Conservation (phyloP, 2,888 invertebrate species). For the Polydrusus cervinus region DNA sequence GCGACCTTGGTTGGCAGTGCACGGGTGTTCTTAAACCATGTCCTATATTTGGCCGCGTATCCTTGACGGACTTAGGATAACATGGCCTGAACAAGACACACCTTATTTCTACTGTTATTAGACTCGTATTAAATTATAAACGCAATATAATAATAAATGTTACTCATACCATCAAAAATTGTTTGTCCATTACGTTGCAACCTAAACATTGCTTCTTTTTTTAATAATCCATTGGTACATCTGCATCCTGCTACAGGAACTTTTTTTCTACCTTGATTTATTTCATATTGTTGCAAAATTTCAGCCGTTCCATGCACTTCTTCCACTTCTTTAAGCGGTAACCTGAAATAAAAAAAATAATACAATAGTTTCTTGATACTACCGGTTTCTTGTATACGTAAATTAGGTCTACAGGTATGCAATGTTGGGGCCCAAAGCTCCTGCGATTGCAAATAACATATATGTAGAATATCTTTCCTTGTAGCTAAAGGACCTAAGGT, state of each 20-base stretch:
- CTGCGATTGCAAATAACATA: no score
- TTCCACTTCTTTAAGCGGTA: constrained; percentile 84
- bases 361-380: neutral
- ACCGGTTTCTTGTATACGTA: neutral
- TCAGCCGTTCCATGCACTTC: constrained; percentile 88
- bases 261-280: constrained; percentile 86
- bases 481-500: no score
- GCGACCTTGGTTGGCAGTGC: no score
- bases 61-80: no score
- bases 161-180: constrained; percentile 79
- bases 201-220: constrained; percentile 79
- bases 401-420: no score
- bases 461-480: no score
- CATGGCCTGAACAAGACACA: no score
- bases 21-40: no score
- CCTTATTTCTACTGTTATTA: no score
- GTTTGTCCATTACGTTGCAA: constrained; percentile 79
- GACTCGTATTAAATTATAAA: no score
- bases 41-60: no score
- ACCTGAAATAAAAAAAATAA: constrained; percentile 55
- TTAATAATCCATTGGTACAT: constrained; percentile 85
- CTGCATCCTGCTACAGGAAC: constrained; percentile 92
- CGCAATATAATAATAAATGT: neutral
- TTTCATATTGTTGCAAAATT: constrained; percentile 87
- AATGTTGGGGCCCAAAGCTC: no score